Evolutionary conservation across 2,888 invertebrate genomes (phyloP), one percentile per base, ranked within the genome.

Genomic region (Priocnemis perturbator): DNA sequence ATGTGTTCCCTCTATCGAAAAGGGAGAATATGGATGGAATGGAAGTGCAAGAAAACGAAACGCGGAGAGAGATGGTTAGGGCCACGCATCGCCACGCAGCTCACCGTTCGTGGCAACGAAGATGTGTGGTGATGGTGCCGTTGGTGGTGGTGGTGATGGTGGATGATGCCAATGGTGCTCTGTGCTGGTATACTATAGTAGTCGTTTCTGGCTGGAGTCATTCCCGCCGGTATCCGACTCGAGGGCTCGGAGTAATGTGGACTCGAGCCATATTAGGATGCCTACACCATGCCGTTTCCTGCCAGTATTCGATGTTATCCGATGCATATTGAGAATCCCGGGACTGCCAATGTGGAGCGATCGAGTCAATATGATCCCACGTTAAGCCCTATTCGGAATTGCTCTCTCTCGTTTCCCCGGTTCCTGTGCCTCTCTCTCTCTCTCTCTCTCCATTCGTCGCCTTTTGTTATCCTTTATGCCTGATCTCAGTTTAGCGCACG

Each of bases 261-360:
- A 84, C 83, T 83, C 86, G 79, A 75, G 76, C 86, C 86, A 85
- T 86, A 86, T 86, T 86, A 84, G 86, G 86, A 79, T 69, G 75
- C 74, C 76, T 74, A 69, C 77, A 78, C 78, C 75, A 75, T 76
- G 79, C 74, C 74, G 76, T 81, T 81, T 80, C 80, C 83, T 75
- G 77, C 73, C 79, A 70, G 71, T 64, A 70, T 75, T 71, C 79
- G 76, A 75, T 77, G 78, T 68, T 76, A 78, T 80, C 76, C 79
- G 79, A 71, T 72, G 75, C 79, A 76, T 79, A 82, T 81, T 77
- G 81, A 74, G 77, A 76, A 71, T 71, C 73, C 76, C 61, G 75
- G 67, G 77, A 72, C 69, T 79, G 77, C 74, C 79, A 77, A 79
- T 80, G 79, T 80, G 73, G 79, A 79, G 75, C 80, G 80, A 80